Conservation (phyloP, 2,797 vertebrate genomes). For the Ceryle rudis region DNA sequence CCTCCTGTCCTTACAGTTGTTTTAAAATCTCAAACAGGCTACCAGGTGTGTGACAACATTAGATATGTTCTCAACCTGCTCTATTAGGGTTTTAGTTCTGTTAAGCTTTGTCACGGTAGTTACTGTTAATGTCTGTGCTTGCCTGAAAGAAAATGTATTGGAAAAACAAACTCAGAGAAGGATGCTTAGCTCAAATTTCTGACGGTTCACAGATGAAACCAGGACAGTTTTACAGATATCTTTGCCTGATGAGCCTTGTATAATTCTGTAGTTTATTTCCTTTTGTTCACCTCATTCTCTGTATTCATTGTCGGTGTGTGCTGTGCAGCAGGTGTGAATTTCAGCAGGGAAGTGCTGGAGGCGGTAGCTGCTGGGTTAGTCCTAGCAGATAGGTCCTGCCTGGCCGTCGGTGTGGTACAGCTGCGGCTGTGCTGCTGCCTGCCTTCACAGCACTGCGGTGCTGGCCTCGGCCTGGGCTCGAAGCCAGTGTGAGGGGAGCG, state of each 20-base stretch:
- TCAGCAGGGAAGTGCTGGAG: not conserved
- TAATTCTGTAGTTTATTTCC: not conserved
- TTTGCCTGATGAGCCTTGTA: not conserved
- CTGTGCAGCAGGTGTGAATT: not conserved
- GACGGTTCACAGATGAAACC: not conserved
- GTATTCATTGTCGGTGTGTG: not conserved
- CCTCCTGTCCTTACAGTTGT: not conserved
- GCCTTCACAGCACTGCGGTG: not conserved
- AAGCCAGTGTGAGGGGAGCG: rapidly evolving
- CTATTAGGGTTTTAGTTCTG: not conserved
- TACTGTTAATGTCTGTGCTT: not conserved
- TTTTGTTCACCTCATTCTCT: not conserved
- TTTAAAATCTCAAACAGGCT: not conserved
- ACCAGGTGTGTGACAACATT: rapidly evolving
- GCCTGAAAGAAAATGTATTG: not conserved
- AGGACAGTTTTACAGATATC: not conserved
- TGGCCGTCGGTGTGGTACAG: not conserved
- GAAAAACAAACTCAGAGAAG: not conserved
- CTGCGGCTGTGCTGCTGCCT: not conserved
- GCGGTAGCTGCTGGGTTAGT: not conserved
- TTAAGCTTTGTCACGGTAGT: not conserved
- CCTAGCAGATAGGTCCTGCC: not conserved
- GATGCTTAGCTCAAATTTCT: not conserved
- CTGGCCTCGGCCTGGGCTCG: not conserved
- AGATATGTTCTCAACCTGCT: not conserved